Percentiles rank a stretch among this genome's conserved stretches.
These are phyloP conservation scores for Ryuthela nishihirai DNA, from an alignment of 2,888 invertebrate genomes.

Conservation along the genomic window DNA sequence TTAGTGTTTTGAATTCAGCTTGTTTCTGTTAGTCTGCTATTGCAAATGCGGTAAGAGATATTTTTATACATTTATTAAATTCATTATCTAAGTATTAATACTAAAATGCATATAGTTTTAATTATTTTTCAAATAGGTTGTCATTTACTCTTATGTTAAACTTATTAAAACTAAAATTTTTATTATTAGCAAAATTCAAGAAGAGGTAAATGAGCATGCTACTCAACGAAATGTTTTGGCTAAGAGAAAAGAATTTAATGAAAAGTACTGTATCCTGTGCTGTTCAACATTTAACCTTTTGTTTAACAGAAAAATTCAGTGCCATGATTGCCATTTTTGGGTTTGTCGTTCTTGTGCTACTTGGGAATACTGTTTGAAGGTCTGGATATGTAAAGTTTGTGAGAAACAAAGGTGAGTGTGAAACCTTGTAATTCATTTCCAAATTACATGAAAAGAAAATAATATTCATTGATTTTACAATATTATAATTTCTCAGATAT, in stretches of 20 bases:
- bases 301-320: slow-evolving; percentile 49
- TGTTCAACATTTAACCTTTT: slow-evolving; percentile 47
- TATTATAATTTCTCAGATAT: too few species aligned
- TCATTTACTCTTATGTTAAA: too few species aligned
- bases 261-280: slow-evolving; percentile 38
- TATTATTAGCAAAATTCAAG: slow-evolving; percentile 29
- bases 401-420: slow-evolving; percentile 48
- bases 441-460: neutral
- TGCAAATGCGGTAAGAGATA: too few species aligned
- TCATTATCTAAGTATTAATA: too few species aligned
- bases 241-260: slow-evolving; percentile 35
- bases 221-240: slow-evolving; percentile 29
- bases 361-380: slow-evolving; percentile 45
- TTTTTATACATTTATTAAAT: too few species aligned
- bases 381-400: slow-evolving; percentile 49
- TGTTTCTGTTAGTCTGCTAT: too few species aligned
- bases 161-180: too few species aligned
- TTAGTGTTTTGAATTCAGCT: too few species aligned
- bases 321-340: slow-evolving; percentile 47
- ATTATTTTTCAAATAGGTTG: too few species aligned
- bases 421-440: neutral
- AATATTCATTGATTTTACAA: neutral
- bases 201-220: slow-evolving; percentile 23
- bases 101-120: too few species aligned
- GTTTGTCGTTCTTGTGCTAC: slow-evolving; percentile 49